These are phyloP conservation scores for Sylvilagus bachmani DNA, from an alignment of 2,113 vertebrate species.

Conservation along the genomic window DNA sequence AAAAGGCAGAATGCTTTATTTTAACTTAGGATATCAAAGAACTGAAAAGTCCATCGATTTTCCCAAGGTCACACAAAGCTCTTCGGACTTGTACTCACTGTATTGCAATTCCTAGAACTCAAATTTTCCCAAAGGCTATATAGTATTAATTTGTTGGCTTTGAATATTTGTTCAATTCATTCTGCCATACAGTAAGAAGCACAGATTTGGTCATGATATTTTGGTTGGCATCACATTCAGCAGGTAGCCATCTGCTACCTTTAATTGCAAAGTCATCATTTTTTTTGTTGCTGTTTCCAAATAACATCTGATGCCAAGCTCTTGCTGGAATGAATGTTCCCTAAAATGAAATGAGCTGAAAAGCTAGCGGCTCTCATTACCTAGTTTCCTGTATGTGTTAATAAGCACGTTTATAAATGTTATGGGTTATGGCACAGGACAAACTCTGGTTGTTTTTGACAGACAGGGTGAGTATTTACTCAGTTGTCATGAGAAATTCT, in stretches of 20 bases:
- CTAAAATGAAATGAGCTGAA: slow-evolving; percentile 72
- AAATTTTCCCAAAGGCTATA: slow-evolving; percentile 52
- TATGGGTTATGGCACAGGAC: slow-evolving; percentile 69
- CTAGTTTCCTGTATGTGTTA: slow-evolving; percentile 60
- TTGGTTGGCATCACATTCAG: slow-evolving; percentile 74
- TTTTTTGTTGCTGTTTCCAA: slow-evolving; percentile 45
- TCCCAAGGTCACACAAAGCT: background rate
- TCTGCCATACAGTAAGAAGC: slow-evolving; percentile 25
- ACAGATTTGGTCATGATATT: slow-evolving; percentile 70
- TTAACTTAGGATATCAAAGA: background rate
- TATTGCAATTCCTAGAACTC: slow-evolving; percentile 50
- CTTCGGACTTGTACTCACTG: background rate
- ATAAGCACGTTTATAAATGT: slow-evolving; percentile 74
- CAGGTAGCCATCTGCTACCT: slow-evolving; percentile 79
- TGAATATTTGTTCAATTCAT: slow-evolving; percentile 73
- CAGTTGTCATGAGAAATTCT: slow-evolving; percentile 79
- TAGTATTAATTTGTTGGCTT: slow-evolving; percentile 56
- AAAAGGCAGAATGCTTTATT: background rate
- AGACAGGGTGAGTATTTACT: slow-evolving; percentile 78
- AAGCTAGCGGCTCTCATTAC: slow-evolving; percentile 40
- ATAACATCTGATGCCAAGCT: slow-evolving; percentile 64
- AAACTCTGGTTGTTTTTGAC: slow-evolving; percentile 79
- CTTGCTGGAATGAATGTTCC: background rate
- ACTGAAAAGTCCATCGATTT: background rate
- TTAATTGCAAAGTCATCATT: slow-evolving; percentile 78